Evolutionary conservation across 2,888 invertebrate species (phyloP).

Genomic region (Chloromyia formosa): DNA sequence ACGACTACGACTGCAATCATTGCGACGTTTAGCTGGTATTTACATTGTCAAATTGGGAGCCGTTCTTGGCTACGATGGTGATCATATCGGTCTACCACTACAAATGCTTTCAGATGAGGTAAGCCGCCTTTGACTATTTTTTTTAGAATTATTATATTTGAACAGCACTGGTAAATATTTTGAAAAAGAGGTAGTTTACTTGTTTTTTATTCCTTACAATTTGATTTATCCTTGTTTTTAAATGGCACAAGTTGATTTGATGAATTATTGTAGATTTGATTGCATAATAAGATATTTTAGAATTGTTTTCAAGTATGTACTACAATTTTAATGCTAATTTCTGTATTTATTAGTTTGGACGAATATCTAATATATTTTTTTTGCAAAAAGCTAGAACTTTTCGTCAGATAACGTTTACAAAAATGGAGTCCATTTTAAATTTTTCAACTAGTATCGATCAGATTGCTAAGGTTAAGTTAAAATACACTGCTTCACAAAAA

Average conservation of each 20-base stretch:
- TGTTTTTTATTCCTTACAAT: background rate
- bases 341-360: too few species aligned
- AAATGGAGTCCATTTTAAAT: too few species aligned
- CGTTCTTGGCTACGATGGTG: constrained; percentile 76
- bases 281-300: background rate
- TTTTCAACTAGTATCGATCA: too few species aligned
- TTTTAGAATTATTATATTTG: background rate
- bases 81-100: constrained; percentile 67
- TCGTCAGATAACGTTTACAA: too few species aligned
- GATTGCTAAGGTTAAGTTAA: too few species aligned
- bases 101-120: constrained; percentile 69
- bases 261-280: background rate
- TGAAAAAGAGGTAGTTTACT: constrained; percentile 49
- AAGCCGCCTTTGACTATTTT: constrained; percentile 57
- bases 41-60: constrained; percentile 84
- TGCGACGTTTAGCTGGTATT: constrained; percentile 83
- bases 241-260: background rate
- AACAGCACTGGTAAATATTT: constrained; percentile 49
- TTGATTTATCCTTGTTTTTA: too few species aligned
- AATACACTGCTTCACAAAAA: too few species aligned
- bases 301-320: too few species aligned
- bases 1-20: constrained; percentile 79
- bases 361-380: too few species aligned
- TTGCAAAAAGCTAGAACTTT: too few species aligned
- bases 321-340: too few species aligned